A percentile compares a stretch with the other conserved stretches of the same genome.
Conservation (phyloP, 2,797 vertebrate genomes). For the Phylloscopus collybita region DNA sequence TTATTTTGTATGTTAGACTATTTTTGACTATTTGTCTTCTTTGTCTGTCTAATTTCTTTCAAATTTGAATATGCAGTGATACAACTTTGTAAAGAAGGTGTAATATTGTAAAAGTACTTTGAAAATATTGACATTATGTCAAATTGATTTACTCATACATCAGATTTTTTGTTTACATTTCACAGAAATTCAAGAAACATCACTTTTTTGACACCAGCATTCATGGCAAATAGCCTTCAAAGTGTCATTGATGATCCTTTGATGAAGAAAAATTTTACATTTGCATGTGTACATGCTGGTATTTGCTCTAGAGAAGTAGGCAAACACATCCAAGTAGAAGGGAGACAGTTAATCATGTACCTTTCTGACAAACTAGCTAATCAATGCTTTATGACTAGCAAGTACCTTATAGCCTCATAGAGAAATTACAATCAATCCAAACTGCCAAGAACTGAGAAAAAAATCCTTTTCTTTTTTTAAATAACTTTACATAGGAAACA, state of each 20-base stretch:
- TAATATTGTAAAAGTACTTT: not conserved
- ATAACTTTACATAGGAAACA: not conserved
- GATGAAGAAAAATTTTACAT: not conserved
- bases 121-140: not conserved
- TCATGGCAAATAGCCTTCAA: not conserved
- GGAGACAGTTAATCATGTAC: not conserved
- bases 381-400: not conserved
- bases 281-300: not conserved
- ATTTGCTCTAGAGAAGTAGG: not conserved
- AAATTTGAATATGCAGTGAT: not conserved
- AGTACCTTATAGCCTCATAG: not conserved
- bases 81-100: not conserved
- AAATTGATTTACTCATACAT: not conserved
- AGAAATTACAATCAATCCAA: slow-evolving; percentile 1
- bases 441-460: not conserved
- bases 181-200: not conserved
- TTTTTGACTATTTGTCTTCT: not conserved
- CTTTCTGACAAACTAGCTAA: not conserved
- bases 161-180: not conserved
- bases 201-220: not conserved
- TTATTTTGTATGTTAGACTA: not conserved
- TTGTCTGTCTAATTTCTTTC: not conserved
- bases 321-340: not conserved
- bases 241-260: not conserved
- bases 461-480: not conserved